Evolutionary conservation across 2,888 invertebrate species (phyloP), one percentile per base, ranked within the genome.

Genomic region (Acholoe squamosa): DNA sequence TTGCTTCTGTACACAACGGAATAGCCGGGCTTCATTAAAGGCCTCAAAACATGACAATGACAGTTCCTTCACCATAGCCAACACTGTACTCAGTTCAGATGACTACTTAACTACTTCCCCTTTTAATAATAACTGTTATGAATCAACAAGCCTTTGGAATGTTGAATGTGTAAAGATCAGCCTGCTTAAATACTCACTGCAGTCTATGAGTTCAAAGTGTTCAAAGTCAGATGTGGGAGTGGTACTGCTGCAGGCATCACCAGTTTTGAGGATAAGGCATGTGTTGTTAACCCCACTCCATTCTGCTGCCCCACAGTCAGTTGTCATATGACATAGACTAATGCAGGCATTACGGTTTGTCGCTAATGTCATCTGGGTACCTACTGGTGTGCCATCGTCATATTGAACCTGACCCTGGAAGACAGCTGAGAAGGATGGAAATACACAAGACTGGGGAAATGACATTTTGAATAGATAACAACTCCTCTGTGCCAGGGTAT

Each of bases 181-280:
- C 61, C 61, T 25, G n/a, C 76, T 16, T 12, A 22, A n/a, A 7
- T 54, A 86, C 86, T 86, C 54, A 86, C 86, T 54, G 28, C 86
- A 86, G 28, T 86, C 86, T 16, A 31, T 52, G 3, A 86, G 86
- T 22, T 86, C 86, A 54, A 54, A 28, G 25, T 86, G 86, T 14
- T 25, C 31, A 7, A 56, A 52, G 28, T 25, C 86, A 12, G 54
- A 10, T 10, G 28, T 28, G 28, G 52, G 28, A 12, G 86, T 86
- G n/a, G 54, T 54, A 31, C 86, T 86, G 56, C 54, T 86, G 28
- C 86, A 86, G 0, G 54, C 86, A 7, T 16, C 10, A 10, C 7
- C 54, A 25, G 25, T 31, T 7, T 22, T 25, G 0, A 54, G 86
- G 25, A 54, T 1, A 31, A 28, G 52, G 56, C 86, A 86, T 1